Base-by-base conservation (phyloP, 1,140 invertebrate genomes). In the Calephelis nemesis region DNA sequence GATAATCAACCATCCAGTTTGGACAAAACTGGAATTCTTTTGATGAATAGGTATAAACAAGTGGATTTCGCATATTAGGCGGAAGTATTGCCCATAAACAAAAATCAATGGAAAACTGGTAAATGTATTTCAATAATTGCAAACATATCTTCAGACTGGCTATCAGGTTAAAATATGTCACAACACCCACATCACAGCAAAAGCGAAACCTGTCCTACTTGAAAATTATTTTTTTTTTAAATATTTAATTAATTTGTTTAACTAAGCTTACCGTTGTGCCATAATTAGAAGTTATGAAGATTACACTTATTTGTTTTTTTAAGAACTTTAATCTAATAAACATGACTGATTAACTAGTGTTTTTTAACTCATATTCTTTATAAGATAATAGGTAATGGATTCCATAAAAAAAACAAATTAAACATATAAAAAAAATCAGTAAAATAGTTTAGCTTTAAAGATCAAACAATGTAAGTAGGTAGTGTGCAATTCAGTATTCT, bases 41-140 rank as follows among this genome's bases (percentile, higher is more conserved):
- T n/a, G n/a, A n/a, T 65, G 12, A 47, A 65, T 8, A 47, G 50
- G 19, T 65, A 49, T 49, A 65, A 65, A 65, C 8, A 50, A 48
- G 45, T 72, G 19, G 49, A 48, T 62, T 68, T 72, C 5, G 58
- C 60, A 68, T n/a, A 70, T 12, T 75, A 68, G 70, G 72, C 68
- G 13, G 70, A 68, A 48, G 64, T 65, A 48, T 49, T n/a, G n/a
- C 19, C 48, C 15, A 65, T 48, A 65, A 65, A 65, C 47, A 65
- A 65, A 50, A 47, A 72, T 12, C 15, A 66, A 15, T 72, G 70
- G 70, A 70, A 42, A 15, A 64, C 13, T 19, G 72, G 68, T 45
- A 50, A n/a, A 47, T 74, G 68, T 54, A 63, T n/a, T n/a, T n/a
- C n/a, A n/a, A n/a, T 30, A 30, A 30, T 5, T 74, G 69, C 47